Evolutionary conservation across 2,888 invertebrate genomes (phyloP).

Genomic region (Criorhina ranunculi): DNA sequence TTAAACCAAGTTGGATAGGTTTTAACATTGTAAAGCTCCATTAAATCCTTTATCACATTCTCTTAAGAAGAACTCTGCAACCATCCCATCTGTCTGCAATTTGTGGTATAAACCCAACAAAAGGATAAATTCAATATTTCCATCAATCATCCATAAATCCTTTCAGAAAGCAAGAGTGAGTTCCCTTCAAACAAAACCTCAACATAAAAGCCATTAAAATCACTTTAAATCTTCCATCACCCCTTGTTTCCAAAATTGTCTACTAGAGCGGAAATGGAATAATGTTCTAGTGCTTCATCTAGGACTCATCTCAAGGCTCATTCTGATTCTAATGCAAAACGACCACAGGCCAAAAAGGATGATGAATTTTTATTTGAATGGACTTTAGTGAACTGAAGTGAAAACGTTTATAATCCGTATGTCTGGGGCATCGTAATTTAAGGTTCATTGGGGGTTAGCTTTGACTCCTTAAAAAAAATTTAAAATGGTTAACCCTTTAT

Average conservation of each 20-base stretch:
- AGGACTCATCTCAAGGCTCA: conserved; percentile 17
- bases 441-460: conserved; percentile 12
- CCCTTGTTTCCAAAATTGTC: background rate
- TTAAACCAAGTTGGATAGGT: no score
- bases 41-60: no score
- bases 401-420: background rate
- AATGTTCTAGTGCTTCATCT: conserved; percentile 35
- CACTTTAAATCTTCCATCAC: conserved; percentile 16
- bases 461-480: conserved; percentile 8
- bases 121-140: conserved; percentile 19
- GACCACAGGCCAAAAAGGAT: conserved; percentile 1
- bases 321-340: conserved; percentile 17
- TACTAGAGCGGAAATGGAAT: conserved; percentile 35
- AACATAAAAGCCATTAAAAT: conserved; percentile 30
- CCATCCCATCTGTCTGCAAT: background rate
- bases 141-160: conserved; percentile 33
- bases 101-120: conserved; percentile 5
- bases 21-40: no score
- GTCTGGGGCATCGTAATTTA: background rate
- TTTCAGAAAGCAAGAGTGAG: background rate
- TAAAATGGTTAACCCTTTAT: background rate
- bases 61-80: background rate
- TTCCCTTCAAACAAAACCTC: background rate
- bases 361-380: conserved; percentile 23
- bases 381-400: conserved; percentile 5